Base-by-base conservation (phyloP, 2,888 invertebrate species). In the Cenopis cana region DNA sequence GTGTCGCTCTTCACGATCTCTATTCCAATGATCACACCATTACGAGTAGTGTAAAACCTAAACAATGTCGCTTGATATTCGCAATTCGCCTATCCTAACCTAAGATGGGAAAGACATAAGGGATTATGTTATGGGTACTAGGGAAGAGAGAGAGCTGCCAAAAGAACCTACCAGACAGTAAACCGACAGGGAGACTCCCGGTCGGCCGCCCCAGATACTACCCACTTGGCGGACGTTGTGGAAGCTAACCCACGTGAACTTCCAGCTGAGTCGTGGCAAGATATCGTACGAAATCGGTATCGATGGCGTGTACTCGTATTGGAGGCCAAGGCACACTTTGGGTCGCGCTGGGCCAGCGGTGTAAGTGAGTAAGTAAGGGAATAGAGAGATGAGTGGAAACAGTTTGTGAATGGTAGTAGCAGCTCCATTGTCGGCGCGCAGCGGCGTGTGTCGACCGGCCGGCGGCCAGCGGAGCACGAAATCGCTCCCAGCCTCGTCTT, bases 381-480 rank as follows among this genome's bases (percentile, higher is more conserved):
- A 6, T 18, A 50, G 50, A 11, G 18, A 50, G 50, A 18, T 18
- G 10, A 18, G 18, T 17, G 9, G 10, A 18, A 11, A 50, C 29
- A n/a, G n/a, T 5, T 29, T 24, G 29, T 46, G 46, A 46, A 29
- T 12, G 20, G 41, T 87, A 46, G 24, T n/a, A 46, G 46, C 79
- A 84, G 77, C 78, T 61, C 82, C 85, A 91, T 93, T 93, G 93
- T 93, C 84, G 86, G 78, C 83, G 85, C 76, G 78, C 91, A 92
- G 80, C 88, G 90, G 89, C 85, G 89, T 91, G 91, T 91, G 83
- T 86, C 87, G 84, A 76, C 76, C 90, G 83, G 86, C 87, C 84
- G 76, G 76, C 90, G 46, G n/a, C n/a, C 46, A 89, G 83, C 88
- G 85, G 87, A 91, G 87, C 91, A 91, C 89, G 89, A 92, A 91